phyloP scores from a whole-genome alignment of 2,888 invertebrate species.

The Gastracanthus pulcherrimus region DNA sequence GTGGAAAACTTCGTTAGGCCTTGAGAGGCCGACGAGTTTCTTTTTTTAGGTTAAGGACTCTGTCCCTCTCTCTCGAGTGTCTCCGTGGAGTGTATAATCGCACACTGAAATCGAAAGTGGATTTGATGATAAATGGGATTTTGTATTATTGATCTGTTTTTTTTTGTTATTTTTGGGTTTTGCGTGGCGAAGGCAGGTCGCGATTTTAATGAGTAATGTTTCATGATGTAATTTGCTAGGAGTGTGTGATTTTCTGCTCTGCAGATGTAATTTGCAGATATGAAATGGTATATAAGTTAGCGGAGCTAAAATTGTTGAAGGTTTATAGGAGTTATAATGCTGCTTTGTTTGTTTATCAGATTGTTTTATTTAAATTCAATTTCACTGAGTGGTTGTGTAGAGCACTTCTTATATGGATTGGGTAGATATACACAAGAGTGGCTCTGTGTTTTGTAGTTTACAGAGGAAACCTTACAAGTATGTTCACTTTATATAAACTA shows the following conservation, averaged over 20 bases:
- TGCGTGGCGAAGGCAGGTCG: not conserved
- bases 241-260: not conserved
- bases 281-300: not conserved
- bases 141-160: not conserved
- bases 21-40: not conserved
- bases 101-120: conserved; percentile 21
- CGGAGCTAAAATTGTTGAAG: not conserved
- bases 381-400: not conserved
- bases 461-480: conserved; percentile 6
- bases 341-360: not conserved
- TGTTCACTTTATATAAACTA: conserved; percentile 14
- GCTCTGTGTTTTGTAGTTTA: conserved; percentile 13
- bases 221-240: too few species aligned
- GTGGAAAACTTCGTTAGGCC: not conserved
- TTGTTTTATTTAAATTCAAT: not conserved
- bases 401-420: not conserved
- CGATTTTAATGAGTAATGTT: too few species aligned
- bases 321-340: not conserved
- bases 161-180: not conserved
- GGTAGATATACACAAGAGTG: not conserved
- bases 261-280: not conserved
- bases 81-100: not conserved
- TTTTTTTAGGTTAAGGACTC: conserved; percentile 50
- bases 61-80: too few species aligned
- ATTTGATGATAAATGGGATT: not conserved